Base-by-base conservation (phyloP, 2,797 vertebrate species). In the Chelon labrosus region DNA sequence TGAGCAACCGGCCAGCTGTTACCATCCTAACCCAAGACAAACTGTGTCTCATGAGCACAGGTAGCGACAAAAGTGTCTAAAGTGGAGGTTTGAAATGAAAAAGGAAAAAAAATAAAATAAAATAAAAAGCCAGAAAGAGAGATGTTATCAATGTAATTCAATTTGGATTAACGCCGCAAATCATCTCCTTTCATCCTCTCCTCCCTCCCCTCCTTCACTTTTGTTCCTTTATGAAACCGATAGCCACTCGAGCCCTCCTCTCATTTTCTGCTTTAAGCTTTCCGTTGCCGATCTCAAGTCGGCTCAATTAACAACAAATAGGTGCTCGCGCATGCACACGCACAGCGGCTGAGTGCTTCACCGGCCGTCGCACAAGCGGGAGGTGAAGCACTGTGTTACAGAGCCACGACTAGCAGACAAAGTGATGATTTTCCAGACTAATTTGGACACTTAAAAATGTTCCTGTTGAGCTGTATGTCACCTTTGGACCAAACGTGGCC, bases 71-170 rank as follows among this genome's bases (percentile, higher is more conserved):
- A 56, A 42, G 56, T 12, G 59, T 42, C 39, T 35, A 69, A 47
- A 72, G 75, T 62, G 76, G 68, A 69, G 67, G 50, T 73, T 75
- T 84, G 65, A 85, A 83, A 85, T 25, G 12, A 85, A 88, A 85
- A 42, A 11, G 39, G 53, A 41, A 64, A 75, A 47, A 50, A 80
- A 56, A 64, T 61, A 69, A 35, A 7, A 35, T 54, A 52, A 85
- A 79, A 80, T 70, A 22, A 79, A 55, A 72, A 85, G 65, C 50
- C 75, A 85, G 82, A 61, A 58, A 85, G 65, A 73, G 63, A 70
- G 83, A 91, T 85, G 81, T 76, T 87, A 87, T 91, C 87, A 19
- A 8, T n/a, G 64, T 85, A 89, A 91, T 91, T 91, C 77, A 89
- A 90, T 91, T 90, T 87, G 86, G 85, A 91, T 89, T 91, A 85